Conservation (phyloP, 2,113 vertebrate genomes). For the Labeo catla region DNA sequence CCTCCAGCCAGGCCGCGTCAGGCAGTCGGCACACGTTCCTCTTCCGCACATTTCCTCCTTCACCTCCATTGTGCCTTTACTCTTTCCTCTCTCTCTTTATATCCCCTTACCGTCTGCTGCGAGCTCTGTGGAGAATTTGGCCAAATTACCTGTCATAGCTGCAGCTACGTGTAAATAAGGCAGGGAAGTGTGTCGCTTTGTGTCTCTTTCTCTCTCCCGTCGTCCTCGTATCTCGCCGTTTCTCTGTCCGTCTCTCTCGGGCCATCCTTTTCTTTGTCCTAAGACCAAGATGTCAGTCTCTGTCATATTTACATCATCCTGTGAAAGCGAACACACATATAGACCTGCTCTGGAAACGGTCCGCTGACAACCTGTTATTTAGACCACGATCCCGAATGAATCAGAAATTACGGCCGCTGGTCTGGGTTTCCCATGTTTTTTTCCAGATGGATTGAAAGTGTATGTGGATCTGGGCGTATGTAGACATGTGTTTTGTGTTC, state of each 20-base stretch:
- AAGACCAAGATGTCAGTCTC: constrained; percentile 34
- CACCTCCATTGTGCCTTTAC: constrained; percentile 18
- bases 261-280: constrained; percentile 29
- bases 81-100: constrained; percentile 58
- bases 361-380: constrained; percentile 72
- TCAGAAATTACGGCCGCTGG: constrained; percentile 59
- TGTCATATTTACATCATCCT: constrained; percentile 59
- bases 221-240: not conserved
- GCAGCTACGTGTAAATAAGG: constrained; percentile 80
- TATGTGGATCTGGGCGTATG: not conserved
- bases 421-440: not conserved
- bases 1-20: constrained; percentile 65
- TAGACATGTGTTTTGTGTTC: not conserved
- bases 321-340: constrained; percentile 61
- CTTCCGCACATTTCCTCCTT: constrained; percentile 16
- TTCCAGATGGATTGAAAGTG: not conserved
- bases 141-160: constrained; percentile 84
- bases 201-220: constrained; percentile 45
- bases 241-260: constrained; percentile 51
- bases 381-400: constrained; percentile 60
- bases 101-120: constrained; percentile 72
- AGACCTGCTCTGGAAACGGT: constrained; percentile 56
- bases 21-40: constrained; percentile 71
- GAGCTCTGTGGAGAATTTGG: constrained; percentile 79
- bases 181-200: constrained; percentile 69